Evolutionary conservation across 2,888 invertebrate genomes (phyloP).

Genomic region (Neuroscelio doddi): DNA sequence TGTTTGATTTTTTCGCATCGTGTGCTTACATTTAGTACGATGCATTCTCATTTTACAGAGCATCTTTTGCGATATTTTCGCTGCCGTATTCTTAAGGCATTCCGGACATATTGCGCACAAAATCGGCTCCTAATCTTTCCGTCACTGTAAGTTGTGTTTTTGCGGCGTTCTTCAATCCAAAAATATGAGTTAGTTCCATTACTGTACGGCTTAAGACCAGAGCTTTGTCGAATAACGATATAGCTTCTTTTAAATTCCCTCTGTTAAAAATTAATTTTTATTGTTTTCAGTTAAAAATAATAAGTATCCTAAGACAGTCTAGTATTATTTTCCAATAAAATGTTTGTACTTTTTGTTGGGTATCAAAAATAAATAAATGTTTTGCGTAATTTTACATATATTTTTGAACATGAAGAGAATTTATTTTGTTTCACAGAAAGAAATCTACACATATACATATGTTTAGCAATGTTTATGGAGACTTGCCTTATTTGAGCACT

Average conservation of each 20-base stretch:
- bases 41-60: too few relatives aligned
- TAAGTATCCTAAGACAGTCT: too few relatives aligned
- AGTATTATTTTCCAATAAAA: too few relatives aligned
- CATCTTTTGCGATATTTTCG: neutral
- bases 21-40: too few relatives aligned
- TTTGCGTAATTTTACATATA: neutral
- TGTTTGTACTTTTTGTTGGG: too few relatives aligned
- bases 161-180: conserved; percentile 91
- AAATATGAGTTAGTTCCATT: conserved; percentile 92
- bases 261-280: conserved; percentile 79
- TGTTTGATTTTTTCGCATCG: too few relatives aligned
- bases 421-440: too few relatives aligned
- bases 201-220: conserved; percentile 88
- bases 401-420: too few relatives aligned
- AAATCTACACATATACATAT: too few relatives aligned
- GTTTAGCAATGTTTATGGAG: too few relatives aligned
- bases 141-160: conserved; percentile 90
- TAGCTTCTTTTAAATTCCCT: conserved; percentile 86
- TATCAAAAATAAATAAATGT: neutral
- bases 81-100: conserved; percentile 32
- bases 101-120: conserved; percentile 57
- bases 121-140: conserved; percentile 80
- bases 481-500: too few relatives aligned
- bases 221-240: conserved; percentile 91
- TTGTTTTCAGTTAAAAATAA: too few relatives aligned